Evolutionary conservation across 1,140 invertebrate species (phyloP), one percentile per base, ranked within the genome.

Genomic region (Drosophila baimaii): DNA sequence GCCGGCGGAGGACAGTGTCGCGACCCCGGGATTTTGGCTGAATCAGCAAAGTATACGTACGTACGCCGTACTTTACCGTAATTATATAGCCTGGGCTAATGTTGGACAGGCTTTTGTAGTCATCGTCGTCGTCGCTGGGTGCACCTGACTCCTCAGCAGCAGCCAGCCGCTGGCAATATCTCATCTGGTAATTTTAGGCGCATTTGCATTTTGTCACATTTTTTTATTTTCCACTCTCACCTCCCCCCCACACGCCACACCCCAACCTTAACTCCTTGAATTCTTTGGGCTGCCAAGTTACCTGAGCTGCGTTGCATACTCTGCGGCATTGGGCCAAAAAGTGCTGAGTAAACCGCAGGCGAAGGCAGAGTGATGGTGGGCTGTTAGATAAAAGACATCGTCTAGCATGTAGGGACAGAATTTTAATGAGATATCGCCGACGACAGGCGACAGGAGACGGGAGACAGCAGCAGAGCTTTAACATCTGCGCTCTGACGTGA

Each of bases 351-450:
- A 63, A 57, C 83, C 29, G 41, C 70, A 46, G 47, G 55, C 29
- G 27, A 58, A 64, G 44, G 31, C 17, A 27, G 31, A 49, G 33
- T 35, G 29, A 27, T 55, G 27, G 46, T 35, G 21, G 58, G 46
- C 47, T 43, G 47, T 31, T 65, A 63, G 74, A 78, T 58, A 75
- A 63, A 79, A 61, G 63, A 58, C 57, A 61, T 58, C 51, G 59
- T 83, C 73, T 57, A 66, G 78, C 81, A 75, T 66, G 62, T 65
- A 33, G 35, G 47, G 8, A 85, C 82, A 68, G 84, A 63, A 89
- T 88, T 88, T 88, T 89, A 88, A 88, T 88, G 77, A 89, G 84
- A 88, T 83, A 88, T 82, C 64, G 63, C 62, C 68, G 57, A 61
- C 15, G 57, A 27, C 56, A 29, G 31, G 37, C 13, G 65, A 66